Evolutionary conservation across 2,888 invertebrate species (phyloP).

Genomic region (Himalopsyche anomala): DNA sequence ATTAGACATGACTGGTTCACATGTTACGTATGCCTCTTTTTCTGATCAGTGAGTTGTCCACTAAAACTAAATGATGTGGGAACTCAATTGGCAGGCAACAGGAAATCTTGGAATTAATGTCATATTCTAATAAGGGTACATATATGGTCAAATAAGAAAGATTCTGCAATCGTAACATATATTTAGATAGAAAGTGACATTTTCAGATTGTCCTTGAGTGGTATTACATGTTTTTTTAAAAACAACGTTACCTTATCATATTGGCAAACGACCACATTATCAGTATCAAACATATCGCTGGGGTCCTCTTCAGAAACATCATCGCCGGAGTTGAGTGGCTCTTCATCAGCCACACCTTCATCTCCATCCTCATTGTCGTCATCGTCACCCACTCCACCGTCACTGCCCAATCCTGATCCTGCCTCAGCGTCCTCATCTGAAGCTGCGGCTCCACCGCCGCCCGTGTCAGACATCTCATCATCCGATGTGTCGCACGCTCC

Average conservation of each 20-base stretch:
- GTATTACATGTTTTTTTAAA: no score
- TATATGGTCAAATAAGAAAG: no score
- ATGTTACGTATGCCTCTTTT: no score
- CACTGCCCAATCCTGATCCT: conserved; percentile 83
- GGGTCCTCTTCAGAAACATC: conserved; percentile 98
- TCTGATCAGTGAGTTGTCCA: no score
- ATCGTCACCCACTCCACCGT: conserved; percentile 78
- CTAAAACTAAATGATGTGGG: no score
- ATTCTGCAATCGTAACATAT: no score
- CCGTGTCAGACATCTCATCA: conserved; percentile 87
- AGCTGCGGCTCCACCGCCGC: conserved; percentile 78
- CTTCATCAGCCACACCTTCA: conserved; percentile 81
- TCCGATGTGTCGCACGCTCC: conserved; percentile 83
- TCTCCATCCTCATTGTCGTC: conserved; percentile 83
- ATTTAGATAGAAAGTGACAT: no score
- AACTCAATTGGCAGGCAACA: no score
- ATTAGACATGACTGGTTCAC: not conserved
- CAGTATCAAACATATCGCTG: conserved; percentile 97
- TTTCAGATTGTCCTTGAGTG: no score
- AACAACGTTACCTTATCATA: conserved; percentile 91
- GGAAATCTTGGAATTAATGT: no score
- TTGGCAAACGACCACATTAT: conserved; percentile 99
- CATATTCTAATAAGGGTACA: no score
- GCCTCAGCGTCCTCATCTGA: conserved; percentile 87
- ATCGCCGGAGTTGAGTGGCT: conserved; percentile 97